A percentile compares a stretch with the other conserved stretches of the same genome.
These are phyloP conservation scores for Buathra laborator DNA, from an alignment of 2,888 invertebrate species.

Conservation along the genomic window DNA sequence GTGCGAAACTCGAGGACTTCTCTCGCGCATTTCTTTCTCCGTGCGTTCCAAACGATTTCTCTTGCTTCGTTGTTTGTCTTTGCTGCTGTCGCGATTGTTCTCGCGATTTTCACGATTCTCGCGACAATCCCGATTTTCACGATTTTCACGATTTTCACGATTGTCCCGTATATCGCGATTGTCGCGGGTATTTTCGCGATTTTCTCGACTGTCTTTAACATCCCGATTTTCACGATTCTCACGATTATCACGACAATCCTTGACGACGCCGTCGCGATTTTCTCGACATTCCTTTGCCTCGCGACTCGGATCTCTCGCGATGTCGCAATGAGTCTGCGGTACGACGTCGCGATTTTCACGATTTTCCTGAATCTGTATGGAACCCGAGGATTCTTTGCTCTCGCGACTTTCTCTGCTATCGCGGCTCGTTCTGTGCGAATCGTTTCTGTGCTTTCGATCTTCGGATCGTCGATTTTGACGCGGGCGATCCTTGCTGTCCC, in stretches of 20 bases:
- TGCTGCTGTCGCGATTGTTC: slow-evolving; percentile 80
- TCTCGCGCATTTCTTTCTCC: slow-evolving; percentile 81
- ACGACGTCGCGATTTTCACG: slow-evolving; percentile 41
- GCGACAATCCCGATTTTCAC: slow-evolving; percentile 77
- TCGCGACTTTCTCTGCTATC: slow-evolving; percentile 75
- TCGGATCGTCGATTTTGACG: slow-evolving; percentile 83
- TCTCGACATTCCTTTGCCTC: slow-evolving; percentile 77
- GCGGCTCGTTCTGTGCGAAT: slow-evolving; percentile 83
- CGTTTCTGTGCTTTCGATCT: slow-evolving; percentile 83
- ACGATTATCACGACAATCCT: slow-evolving; percentile 63
- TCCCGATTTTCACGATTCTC: slow-evolving; percentile 70
- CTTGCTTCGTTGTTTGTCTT: slow-evolving; percentile 81
- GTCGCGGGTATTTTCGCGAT: slow-evolving; percentile 48
- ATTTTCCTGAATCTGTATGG: slow-evolving; percentile 57
- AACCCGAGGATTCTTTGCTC: slow-evolving; percentile 67
- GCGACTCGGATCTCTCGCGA: slow-evolving; percentile 42
- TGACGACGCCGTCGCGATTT: slow-evolving; percentile 74
- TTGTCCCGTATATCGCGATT: neutral
- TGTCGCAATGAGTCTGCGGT: slow-evolving; percentile 66
- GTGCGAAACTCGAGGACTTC: slow-evolving; percentile 82
- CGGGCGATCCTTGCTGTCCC: slow-evolving; percentile 90
- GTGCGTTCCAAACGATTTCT: slow-evolving; percentile 74
- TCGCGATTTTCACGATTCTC: slow-evolving; percentile 78
- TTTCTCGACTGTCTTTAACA: slow-evolving; percentile 70
- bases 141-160: slow-evolving; percentile 75